Conservation (phyloP, 2,797 vertebrate species). For the Lepus townsendii region DNA sequence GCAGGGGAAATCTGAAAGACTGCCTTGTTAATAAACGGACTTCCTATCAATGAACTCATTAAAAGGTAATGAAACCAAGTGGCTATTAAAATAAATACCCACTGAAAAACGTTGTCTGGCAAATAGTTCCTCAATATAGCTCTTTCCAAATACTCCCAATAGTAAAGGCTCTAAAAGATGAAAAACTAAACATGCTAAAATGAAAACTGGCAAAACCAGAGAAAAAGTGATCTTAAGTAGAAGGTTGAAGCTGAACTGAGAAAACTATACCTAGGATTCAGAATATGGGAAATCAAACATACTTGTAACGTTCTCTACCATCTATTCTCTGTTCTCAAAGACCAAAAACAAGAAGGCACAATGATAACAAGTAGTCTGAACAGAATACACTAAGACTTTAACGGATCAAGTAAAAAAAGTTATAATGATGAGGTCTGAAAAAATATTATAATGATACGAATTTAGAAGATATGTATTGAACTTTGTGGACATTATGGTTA, state of each 20-base stretch:
- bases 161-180: conserved; percentile 52
- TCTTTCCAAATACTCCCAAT: conserved; percentile 22
- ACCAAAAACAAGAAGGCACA: neutral
- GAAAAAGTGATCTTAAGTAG: conserved; percentile 1
- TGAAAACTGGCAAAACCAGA: neutral
- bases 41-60: conserved; percentile 93
- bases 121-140: conserved; percentile 46
- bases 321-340: neutral
- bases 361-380: neutral
- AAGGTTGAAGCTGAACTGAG: neutral
- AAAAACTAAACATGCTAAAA: conserved; percentile 57
- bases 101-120: conserved; percentile 73
- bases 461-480: neutral
- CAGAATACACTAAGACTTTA: neutral
- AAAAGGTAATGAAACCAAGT: conserved; percentile 91
- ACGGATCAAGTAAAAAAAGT: conserved; percentile 1
- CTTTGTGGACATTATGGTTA: neutral
- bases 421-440: neutral
- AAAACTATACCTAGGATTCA: conserved; percentile 13
- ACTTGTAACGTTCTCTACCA: neutral
- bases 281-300: conserved; percentile 2
- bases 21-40: conserved; percentile 90
- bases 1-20: conserved; percentile 85
- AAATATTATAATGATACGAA: neutral
- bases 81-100: conserved; percentile 93